Percentiles rank a stretch among this genome's conserved stretches.
Evolutionary conservation across 2,797 vertebrate genomes (phyloP).

Genomic region (Vireo griseus): DNA sequence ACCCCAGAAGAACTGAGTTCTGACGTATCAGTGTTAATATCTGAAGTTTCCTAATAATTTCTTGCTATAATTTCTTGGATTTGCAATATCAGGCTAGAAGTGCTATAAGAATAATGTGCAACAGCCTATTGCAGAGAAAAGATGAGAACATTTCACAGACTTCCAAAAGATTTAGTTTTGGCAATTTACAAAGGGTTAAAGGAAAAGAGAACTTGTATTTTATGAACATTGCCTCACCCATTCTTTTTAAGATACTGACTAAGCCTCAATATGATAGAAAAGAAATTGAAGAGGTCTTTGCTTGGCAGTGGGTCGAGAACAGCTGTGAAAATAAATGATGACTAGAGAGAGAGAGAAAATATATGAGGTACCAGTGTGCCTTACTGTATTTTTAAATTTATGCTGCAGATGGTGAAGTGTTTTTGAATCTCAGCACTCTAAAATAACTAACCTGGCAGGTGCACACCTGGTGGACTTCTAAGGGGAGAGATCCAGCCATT

Average conservation of each 20-base stretch:
- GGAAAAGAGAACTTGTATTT: background rate
- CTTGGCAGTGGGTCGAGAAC: constrained; percentile 49
- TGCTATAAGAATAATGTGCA: background rate
- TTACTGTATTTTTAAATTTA: constrained; percentile 60
- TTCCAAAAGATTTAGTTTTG: background rate
- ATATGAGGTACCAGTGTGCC: constrained; percentile 44
- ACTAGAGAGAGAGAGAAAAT: constrained; percentile 42
- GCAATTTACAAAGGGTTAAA: constrained; percentile 2
- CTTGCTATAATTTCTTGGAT: background rate
- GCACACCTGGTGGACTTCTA: constrained; percentile 55
- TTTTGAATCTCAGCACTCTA: constrained; percentile 39
- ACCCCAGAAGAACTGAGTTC: background rate
- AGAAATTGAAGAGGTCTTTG: constrained; percentile 57
- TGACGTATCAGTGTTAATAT: background rate
- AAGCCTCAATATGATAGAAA: constrained; percentile 18
- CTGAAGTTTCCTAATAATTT: background rate
- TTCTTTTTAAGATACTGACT: constrained; percentile 36
- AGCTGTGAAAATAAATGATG: constrained; percentile 68
- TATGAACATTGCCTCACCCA: background rate
- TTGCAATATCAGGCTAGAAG: background rate
- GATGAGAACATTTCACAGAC: background rate
- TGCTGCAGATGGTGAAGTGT: constrained; percentile 49
- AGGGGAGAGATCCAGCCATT: background rate
- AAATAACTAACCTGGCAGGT: constrained; percentile 60
- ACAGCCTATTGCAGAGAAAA: background rate